These are phyloP conservation scores for Morus bassanus DNA, from an alignment of 2,797 vertebrate genomes.

Conservation along the genomic window DNA sequence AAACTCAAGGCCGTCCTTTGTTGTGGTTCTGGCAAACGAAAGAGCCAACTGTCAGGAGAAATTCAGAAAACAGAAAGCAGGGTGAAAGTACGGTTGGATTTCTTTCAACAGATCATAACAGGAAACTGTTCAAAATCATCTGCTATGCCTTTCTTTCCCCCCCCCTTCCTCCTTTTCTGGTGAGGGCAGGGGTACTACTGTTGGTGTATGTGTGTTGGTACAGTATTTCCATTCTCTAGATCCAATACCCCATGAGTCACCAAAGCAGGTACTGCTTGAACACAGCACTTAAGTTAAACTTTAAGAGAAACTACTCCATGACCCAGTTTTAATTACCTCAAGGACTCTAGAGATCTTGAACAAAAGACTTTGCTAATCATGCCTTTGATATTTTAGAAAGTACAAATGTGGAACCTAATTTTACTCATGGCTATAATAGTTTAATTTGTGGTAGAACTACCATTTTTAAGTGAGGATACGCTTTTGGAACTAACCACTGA, in stretches of 20 bases:
- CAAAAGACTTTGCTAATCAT: conserved; percentile 59
- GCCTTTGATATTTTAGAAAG: conserved; percentile 75
- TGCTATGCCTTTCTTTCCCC: neutral
- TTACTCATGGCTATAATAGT: conserved; percentile 36
- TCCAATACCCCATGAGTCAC: neutral
- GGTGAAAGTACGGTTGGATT: conserved; percentile 50
- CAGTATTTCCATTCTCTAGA: neutral
- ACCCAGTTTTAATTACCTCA: conserved; percentile 37
- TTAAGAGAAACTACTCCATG: conserved; percentile 12
- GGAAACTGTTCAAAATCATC: conserved; percentile 62
- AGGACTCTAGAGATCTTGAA: conserved; percentile 63
- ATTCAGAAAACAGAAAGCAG: conserved; percentile 73
- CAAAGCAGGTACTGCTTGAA: neutral
- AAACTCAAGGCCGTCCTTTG: conserved; percentile 77
- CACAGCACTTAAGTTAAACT: neutral
- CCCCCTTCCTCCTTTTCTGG: neutral
- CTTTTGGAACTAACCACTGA: conserved; percentile 36
- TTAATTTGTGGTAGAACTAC: conserved; percentile 51
- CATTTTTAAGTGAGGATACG: neutral
- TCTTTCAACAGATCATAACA: conserved; percentile 63
- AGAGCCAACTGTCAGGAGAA: conserved; percentile 74
- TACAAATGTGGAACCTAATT: conserved; percentile 66
- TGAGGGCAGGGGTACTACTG: neutral
- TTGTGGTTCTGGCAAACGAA: conserved; percentile 79
- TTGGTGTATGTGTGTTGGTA: neutral